Evolutionary conservation across 2,113 vertebrate species (phyloP), one percentile per base, ranked within the genome.

Genomic region (Pyrgilauda ruficollis): DNA sequence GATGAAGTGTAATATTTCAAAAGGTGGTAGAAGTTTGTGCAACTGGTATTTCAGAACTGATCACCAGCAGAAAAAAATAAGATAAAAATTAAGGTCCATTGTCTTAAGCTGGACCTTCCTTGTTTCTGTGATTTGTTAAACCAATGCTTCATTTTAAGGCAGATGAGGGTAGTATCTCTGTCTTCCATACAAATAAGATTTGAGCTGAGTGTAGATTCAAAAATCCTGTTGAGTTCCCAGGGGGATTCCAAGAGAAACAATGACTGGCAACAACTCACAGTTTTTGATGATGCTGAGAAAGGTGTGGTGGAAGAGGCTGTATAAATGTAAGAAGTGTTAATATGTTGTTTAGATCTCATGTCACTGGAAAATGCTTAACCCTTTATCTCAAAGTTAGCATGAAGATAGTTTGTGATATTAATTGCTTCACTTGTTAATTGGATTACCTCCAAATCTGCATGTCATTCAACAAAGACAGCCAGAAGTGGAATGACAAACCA

Each of bases 401-500:
- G 64, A 83, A 39, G 90, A 50, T 80, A 70, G 37, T 62, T 88
- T 43, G 68, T 91, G 62, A 47, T 93, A 90, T 43, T 88, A 70
- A 82, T 95, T 94, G 50, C 62, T 62, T 47, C 26, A 13, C 73
- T 96, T 95, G 69, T 85, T 89, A 96, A 73, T 69, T 90, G 85
- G 89, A 87, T 95, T 81, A 93, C 67, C 55, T 96, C 90, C 52
- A 85, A 90, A 96, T 94, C 80, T 89, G 89, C 47, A 66, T 39
- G 74, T 76, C 62, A 53, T 70, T 97, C 87, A 94, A 63, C 50
- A 81, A 79, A 89, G 91, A 93, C 80, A 93, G 50, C 47, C 77
- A 80, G 89, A 94, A 87, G 89, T 90, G 92, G 74, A 92, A 66
- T 62, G 94, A 96, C 80, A 96, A 96, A 93, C 63, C 79, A 90